These are phyloP conservation scores for Zonitis immaculata DNA, from an alignment of 2,888 invertebrate species.

Conservation along the genomic window DNA sequence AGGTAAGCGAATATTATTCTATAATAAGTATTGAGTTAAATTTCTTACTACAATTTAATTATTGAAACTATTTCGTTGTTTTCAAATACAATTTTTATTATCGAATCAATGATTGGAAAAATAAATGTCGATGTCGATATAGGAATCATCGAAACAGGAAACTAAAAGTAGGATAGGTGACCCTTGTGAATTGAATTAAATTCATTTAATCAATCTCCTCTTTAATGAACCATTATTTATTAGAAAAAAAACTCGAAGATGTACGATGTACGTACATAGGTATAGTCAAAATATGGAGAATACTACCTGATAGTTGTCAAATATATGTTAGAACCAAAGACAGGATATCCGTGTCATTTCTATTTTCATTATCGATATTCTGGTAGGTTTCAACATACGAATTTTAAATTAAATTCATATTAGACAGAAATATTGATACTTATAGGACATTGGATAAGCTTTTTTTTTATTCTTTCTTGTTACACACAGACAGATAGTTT, in stretches of 20 bases:
- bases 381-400: conserved; percentile 17
- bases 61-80: not conserved
- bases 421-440: conserved; percentile 2
- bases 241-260: no score
- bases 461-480: no score
- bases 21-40: not conserved
- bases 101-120: not conserved
- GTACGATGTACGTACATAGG: no score
- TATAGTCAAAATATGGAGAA: not conserved
- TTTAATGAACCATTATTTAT: no score
- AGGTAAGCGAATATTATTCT: not conserved
- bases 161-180: not conserved
- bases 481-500: no score
- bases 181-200: not conserved
- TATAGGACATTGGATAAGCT: no score
- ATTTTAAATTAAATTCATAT: conserved; percentile 10
- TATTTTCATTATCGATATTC: conserved; percentile 12
- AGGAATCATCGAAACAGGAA: not conserved
- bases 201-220: not conserved
- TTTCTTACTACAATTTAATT: not conserved
- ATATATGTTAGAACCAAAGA: conserved; percentile 7
- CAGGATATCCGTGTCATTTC: conserved; percentile 20
- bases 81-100: not conserved
- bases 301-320: not conserved
- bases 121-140: not conserved